Evolutionary conservation across 2,113 vertebrate species (phyloP), one percentile per base, ranked within the genome.

Genomic region (Paraplagusia blochii): DNA sequence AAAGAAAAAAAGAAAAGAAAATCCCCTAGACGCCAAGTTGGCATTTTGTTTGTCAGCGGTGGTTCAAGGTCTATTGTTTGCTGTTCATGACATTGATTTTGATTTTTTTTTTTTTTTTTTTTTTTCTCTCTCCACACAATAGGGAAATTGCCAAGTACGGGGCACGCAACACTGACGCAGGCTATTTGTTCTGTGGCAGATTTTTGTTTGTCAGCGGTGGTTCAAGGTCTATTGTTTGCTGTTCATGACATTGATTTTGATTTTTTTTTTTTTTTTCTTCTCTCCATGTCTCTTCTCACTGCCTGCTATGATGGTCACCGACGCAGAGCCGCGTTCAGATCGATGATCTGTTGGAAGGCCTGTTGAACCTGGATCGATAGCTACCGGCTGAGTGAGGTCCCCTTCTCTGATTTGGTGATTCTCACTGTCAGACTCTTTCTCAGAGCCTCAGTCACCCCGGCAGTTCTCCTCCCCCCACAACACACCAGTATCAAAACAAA

Each of bases 321-420:
- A 56, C 68, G 63, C 74, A 65, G 45, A 36, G 59, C 53, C 58
- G 63, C 60, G 55, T 40, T 64, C 44, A 54, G 79, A 85, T 87
- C 85, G 77, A 85, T 84, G 76, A 34, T 74, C 68, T 69, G 63
- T 65, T 66, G 55, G 69, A 67, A 58, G 71, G 66, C 83, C 77
- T 72, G 81, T 84, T 85, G 79, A 81, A 84, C 77, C 39, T 53
- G 66, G 62, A 87, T 87, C 83, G 70, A 85, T 85, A 81, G 52
- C 61, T 35, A 52, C 68, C 63, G 64, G 70, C 63, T 69, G 66
- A 79, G 69, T 69, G 72, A 84, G 81, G 71, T 76, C 77, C 67
- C 81, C 77, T 74, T 59, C 73, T 74, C 77, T 81, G 64, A 79
- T 82, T 85, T 57, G 61, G 56, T 82, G 69, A 83, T 83, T 72